Conservation (phyloP, 2,888 invertebrate species). For the Alentia gelatinosa region DNA sequence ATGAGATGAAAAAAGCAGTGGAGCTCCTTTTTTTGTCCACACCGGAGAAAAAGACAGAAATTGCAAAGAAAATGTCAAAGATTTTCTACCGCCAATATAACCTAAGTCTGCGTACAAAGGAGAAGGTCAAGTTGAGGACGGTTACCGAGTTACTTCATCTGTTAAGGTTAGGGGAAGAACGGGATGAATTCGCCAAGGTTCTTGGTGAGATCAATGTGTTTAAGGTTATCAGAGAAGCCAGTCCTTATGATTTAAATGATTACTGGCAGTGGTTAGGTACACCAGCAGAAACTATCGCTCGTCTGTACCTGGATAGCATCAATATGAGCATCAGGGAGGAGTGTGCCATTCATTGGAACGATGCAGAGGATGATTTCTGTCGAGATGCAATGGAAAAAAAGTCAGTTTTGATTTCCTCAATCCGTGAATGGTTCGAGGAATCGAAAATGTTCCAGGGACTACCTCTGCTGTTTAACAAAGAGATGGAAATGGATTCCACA, state of each 20-base stretch:
- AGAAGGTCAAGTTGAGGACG: not conserved
- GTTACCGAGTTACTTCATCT: not conserved
- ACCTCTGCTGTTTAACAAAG: not conserved
- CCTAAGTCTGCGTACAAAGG: not conserved
- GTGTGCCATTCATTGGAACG: not conserved
- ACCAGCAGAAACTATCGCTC: not conserved
- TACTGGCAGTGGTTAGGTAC: slow-evolving; percentile 10
- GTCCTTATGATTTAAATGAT: not conserved
- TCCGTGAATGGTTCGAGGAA: not conserved
- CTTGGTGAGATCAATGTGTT: slow-evolving; percentile 6
- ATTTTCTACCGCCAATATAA: not conserved
- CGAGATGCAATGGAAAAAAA: not conserved
- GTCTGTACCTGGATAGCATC: not conserved
- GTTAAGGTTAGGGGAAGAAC: not conserved
- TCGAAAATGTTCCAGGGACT: not conserved
- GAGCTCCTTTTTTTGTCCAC: not conserved
- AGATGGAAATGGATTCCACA: not conserved
- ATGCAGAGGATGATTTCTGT: too few species aligned
- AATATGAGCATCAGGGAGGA: not conserved
- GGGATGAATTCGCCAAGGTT: not conserved
- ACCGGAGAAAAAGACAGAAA: not conserved
- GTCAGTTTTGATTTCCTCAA: not conserved
- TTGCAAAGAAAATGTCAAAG: not conserved
- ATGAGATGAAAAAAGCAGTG: not conserved
- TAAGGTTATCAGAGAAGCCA: not conserved